A percentile compares a stretch with the other conserved stretches of the same genome.
Evolutionary conservation across 2,888 invertebrate species (phyloP).

Genomic region (Coecobrya sp.): DNA sequence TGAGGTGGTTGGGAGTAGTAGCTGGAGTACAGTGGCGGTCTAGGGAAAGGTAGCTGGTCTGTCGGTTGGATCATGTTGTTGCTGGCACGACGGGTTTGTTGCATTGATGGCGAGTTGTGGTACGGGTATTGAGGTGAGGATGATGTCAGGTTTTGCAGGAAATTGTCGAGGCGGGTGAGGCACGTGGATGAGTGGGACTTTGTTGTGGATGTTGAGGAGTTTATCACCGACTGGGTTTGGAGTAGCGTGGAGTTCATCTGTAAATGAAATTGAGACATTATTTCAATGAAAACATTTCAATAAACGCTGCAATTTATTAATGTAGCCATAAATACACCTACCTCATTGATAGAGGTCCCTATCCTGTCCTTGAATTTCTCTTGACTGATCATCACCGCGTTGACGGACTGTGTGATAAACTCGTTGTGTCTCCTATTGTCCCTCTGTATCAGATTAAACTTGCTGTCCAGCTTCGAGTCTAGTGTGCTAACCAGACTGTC

Average conservation of each 20-base stretch:
- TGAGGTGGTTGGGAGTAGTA: neutral
- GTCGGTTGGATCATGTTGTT: neutral
- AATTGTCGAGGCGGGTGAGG: neutral
- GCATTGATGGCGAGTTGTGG: neutral
- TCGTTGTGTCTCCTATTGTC: conserved; percentile 85
- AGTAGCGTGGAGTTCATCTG: conserved; percentile 63
- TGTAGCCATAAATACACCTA: neutral
- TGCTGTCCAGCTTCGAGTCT: conserved; percentile 84
- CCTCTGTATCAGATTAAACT: conserved; percentile 83
- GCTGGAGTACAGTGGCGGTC: neutral
- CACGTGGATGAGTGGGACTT: conserved; percentile 18
- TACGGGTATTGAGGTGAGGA: neutral
- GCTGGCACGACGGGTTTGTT: neutral
- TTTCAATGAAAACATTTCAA: too few species aligned
- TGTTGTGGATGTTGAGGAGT: neutral
- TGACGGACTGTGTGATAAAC: conserved; percentile 79
- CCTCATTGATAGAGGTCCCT: conserved; percentile 58
- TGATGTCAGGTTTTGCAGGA: neutral
- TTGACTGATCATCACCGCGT: conserved; percentile 72
- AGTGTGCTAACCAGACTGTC: conserved; percentile 80
- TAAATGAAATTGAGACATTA: too few species aligned
- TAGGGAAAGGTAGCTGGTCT: neutral
- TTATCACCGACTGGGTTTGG: neutral
- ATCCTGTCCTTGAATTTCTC: conserved; percentile 78
- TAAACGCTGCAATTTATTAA: too few species aligned